These are phyloP conservation scores for Megaceryle torquata DNA, from an alignment of 2,113 vertebrate genomes.

Conservation along the genomic window DNA sequence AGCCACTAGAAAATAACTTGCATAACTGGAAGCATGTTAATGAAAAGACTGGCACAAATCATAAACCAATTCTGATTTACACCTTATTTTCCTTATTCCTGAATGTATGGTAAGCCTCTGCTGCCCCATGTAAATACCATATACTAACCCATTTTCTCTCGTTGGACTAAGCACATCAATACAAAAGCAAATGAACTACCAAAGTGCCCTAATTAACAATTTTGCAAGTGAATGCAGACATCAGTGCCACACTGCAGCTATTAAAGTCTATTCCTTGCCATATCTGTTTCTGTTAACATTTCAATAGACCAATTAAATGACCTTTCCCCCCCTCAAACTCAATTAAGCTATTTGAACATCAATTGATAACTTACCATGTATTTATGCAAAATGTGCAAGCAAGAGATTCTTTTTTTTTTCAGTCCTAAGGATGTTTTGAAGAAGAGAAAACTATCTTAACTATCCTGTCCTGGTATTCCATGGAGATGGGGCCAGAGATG, in stretches of 20 bases:
- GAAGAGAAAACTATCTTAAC: constrained; percentile 57
- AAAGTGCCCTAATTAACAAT: constrained; percentile 87
- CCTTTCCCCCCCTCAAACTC: constrained; percentile 82
- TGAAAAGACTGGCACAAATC: background rate
- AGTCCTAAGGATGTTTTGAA: constrained; percentile 66
- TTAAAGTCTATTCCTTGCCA: constrained; percentile 88
- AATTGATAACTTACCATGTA: constrained; percentile 84
- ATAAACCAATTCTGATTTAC: constrained; percentile 2
- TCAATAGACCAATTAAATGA: constrained; percentile 95
- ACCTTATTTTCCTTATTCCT: constrained; percentile 11
- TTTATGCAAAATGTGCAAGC: constrained; percentile 75
- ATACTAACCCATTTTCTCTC: constrained; percentile 81
- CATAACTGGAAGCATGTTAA: background rate
- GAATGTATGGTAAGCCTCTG: constrained; percentile 18
- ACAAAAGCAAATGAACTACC: constrained; percentile 92
- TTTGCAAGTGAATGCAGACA: constrained; percentile 96
- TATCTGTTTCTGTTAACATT: constrained; percentile 93
- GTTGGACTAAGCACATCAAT: constrained; percentile 85
- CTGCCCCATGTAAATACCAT: constrained; percentile 54
- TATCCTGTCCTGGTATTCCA: constrained; percentile 54
- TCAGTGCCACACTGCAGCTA: constrained; percentile 84
- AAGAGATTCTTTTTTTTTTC: constrained; percentile 70
- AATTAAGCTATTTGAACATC: constrained; percentile 85
- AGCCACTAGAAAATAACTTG: background rate
- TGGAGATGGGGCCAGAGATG: background rate